Percentiles rank a stretch among this genome's conserved stretches.
phyloP scores from a whole-genome alignment of 1,140 invertebrate species.

The Achroia grisella region DNA sequence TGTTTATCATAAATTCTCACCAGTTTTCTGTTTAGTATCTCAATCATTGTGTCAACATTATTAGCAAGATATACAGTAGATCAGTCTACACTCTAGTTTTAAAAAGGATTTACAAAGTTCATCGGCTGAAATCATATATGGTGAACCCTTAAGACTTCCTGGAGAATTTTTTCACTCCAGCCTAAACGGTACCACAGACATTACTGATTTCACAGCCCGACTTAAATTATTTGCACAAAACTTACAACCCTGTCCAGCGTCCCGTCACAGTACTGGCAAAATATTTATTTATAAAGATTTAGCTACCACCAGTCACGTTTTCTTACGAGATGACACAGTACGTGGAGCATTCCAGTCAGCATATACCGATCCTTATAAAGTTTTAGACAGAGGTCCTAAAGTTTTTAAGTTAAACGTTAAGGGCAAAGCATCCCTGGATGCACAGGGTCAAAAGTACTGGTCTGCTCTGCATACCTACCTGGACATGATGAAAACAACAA shows the following conservation, averaged over 20 bases:
- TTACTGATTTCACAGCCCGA: background rate
- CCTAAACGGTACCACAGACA: background rate
- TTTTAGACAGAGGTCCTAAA: constrained; percentile 1
- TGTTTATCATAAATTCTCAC: too few relatives aligned
- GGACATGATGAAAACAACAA: too few relatives aligned
- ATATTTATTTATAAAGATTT: constrained; percentile 5
- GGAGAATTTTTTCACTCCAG: constrained; percentile 50
- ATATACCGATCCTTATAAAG: constrained; percentile 1
- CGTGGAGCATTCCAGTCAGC: constrained; percentile 1
- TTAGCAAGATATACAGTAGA: too few relatives aligned
- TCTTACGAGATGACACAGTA: background rate
- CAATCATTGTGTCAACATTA: too few relatives aligned
- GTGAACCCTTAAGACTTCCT: constrained; percentile 35
- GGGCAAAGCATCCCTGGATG: too few relatives aligned
- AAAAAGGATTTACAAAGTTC: constrained; percentile 32
- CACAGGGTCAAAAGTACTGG: too few relatives aligned
- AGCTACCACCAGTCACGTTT: background rate
- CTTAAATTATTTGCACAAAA: background rate
- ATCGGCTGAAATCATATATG: constrained; percentile 44
- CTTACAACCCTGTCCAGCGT: constrained; percentile 1
- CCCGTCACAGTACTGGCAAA: background rate
- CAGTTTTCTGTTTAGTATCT: too few relatives aligned
- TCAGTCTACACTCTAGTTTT: too few relatives aligned
- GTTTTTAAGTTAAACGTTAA: background rate
- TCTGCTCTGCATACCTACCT: too few relatives aligned